Base-by-base conservation (phyloP, 92 coral and sea anemone species). In the Metridium senile region DNA sequence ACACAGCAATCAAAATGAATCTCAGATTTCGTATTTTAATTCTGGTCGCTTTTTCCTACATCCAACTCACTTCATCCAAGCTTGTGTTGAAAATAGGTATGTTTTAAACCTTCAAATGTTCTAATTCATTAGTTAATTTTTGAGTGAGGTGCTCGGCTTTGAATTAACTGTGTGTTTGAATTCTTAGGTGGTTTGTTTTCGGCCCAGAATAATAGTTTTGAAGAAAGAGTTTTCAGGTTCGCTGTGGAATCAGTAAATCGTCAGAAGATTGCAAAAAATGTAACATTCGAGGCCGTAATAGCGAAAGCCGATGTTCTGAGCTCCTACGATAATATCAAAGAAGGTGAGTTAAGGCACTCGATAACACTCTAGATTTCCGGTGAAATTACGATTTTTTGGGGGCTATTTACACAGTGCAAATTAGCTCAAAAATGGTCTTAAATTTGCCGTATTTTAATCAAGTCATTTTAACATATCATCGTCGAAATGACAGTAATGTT, bases 261-360 rank as follows among this genome's bases (percentile, higher is more conserved):
- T 32, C 51, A 84, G 46, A 25, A 28, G 8, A 30, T 77, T 33
- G 64, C 71, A 2, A 16, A 83, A 0, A 79, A 83, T 9, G 53
- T 81, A 1, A 81, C 64, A 18, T 61, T 89, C 20, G 68, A n/a
- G 26, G 61, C 83, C 11, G 74, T 77, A 19, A 83, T 89, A 34
- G 73, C 67, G 22, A 51, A 68, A 45, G 93, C 93, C 8, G 66
- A 67, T 0, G 11, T 17, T 19, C 54, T 62, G 28, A 64, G 84
- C 61, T 70, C 89, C 20, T 89, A 80, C 72, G 87, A 89, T 52
- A 85, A 89, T 69, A 81, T 89, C 45, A 64, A 85, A 52, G 61
- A 84, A 13, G 90, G 93, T 89, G 59, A 74, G 88, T 8, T 2
- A 22, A 59, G 1, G 16, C 11, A 1, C 22, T 59, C 22, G 17